A percentile compares a stretch with the other conserved stretches of the same genome.
Conservation (phyloP, 2,113 vertebrate species). For the Martes martes region DNA sequence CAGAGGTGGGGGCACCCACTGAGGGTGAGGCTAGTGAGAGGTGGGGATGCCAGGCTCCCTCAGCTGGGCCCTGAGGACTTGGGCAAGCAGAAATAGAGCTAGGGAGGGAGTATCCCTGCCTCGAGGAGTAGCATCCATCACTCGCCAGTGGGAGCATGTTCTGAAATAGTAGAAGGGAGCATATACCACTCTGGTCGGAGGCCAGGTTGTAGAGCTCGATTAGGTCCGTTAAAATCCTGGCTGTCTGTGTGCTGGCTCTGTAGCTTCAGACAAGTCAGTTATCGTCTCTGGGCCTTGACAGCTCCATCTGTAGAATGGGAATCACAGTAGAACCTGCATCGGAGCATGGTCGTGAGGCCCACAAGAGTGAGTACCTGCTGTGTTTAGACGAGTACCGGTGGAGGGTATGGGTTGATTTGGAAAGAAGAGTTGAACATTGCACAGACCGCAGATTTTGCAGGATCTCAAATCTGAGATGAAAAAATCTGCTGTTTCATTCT, state of each 20-base stretch:
- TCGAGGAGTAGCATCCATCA: background rate
- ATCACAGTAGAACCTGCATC: background rate
- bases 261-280: background rate
- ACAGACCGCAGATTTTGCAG: background rate
- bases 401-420: background rate
- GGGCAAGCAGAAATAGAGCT: background rate
- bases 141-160: background rate
- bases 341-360: background rate
- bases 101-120: background rate
- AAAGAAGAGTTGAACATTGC: background rate
- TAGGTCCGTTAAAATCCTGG: background rate
- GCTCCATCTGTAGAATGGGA: background rate
- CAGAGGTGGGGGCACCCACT: background rate
- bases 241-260: background rate
- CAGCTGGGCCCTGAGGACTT: background rate
- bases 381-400: background rate
- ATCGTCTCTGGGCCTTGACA: background rate
- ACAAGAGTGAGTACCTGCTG: background rate
- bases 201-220: background rate
- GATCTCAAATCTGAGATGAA: background rate
- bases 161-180: background rate
- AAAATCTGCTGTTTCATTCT: background rate
- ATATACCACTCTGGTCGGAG: background rate
- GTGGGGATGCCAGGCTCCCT: too few species aligned
- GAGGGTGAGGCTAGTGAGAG: background rate